phyloP scores from a whole-genome alignment of 1,140 invertebrate species.

The Caerostris darwini region DNA sequence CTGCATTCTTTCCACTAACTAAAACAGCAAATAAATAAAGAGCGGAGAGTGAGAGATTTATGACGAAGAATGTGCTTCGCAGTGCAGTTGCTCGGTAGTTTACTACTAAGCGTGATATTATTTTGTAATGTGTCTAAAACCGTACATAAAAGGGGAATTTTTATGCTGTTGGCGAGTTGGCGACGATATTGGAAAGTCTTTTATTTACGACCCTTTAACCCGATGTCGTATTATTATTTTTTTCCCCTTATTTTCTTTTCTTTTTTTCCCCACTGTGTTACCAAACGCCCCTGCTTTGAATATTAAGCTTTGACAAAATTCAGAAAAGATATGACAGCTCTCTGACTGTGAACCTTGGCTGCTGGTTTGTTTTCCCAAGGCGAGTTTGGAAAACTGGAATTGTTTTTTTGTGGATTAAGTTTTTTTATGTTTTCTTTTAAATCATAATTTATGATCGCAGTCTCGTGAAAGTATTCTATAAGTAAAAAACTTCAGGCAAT shows the following conservation, averaged over 20 bases:
- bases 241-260: neutral
- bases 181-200: slow-evolving; percentile 57
- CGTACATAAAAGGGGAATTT: slow-evolving; percentile 58
- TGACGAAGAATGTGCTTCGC: slow-evolving; percentile 60
- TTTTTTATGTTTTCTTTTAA: neutral
- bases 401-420: neutral
- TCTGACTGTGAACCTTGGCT: neutral
- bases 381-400: neutral
- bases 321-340: slow-evolving; percentile 27
- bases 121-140: slow-evolving; percentile 67
- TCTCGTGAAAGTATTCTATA: no score
- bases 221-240: slow-evolving; percentile 13
- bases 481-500: no score
- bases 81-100: slow-evolving; percentile 33
- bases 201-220: slow-evolving; percentile 66
- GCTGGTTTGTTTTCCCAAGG: slow-evolving; percentile 18
- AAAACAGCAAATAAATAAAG: slow-evolving; percentile 70
- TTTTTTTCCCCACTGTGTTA: neutral
- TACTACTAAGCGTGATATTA: slow-evolving; percentile 67
- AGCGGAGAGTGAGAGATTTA: slow-evolving; percentile 59
- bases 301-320: slow-evolving; percentile 43
- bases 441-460: neutral
- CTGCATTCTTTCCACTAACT: slow-evolving; percentile 53
- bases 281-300: slow-evolving; percentile 31
- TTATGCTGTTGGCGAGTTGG: slow-evolving; percentile 34